These are phyloP conservation scores for Drosophila rellima DNA, from an alignment of 2,888 invertebrate genomes.

Conservation along the genomic window DNA sequence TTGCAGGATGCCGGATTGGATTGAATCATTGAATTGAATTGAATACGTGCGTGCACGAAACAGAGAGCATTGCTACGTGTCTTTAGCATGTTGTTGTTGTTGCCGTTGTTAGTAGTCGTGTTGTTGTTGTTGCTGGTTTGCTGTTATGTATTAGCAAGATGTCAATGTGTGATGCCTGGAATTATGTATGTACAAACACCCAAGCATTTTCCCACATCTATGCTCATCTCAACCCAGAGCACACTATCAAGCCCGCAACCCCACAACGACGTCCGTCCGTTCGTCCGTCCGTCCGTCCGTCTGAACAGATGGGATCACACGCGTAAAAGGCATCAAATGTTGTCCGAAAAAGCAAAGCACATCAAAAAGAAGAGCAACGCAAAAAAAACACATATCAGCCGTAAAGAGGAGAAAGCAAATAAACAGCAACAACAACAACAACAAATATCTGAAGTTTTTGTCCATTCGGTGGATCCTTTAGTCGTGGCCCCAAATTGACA, in stretches of 20 bases:
- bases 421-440: background rate
- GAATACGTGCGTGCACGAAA: conserved; percentile 78
- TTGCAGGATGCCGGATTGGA: conserved; percentile 62
- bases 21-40: conserved; percentile 80
- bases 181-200: conserved; percentile 66
- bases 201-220: conserved; percentile 1
- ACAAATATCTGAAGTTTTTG: conserved; percentile 2
- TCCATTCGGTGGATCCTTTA: conserved; percentile 18
- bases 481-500: conserved; percentile 69
- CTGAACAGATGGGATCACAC: conserved; percentile 42
- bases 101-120: conserved; percentile 12
- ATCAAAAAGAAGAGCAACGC: conserved; percentile 35
- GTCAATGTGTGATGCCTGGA: conserved; percentile 68
- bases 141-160: conserved; percentile 74
- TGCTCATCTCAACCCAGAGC: background rate
- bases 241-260: no score
- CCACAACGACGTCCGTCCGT: background rate
- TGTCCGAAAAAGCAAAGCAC: conserved; percentile 65
- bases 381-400: background rate
- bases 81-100: conserved; percentile 37
- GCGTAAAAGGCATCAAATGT: conserved; percentile 77
- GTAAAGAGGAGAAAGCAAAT: conserved; percentile 5
- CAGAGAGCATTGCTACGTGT: conserved; percentile 60
- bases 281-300: background rate
- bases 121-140: conserved; percentile 18